Evolutionary conservation across 1,140 invertebrate genomes (phyloP), one percentile per base, ranked within the genome.

Genomic region (Sitobion miscanthi): DNA sequence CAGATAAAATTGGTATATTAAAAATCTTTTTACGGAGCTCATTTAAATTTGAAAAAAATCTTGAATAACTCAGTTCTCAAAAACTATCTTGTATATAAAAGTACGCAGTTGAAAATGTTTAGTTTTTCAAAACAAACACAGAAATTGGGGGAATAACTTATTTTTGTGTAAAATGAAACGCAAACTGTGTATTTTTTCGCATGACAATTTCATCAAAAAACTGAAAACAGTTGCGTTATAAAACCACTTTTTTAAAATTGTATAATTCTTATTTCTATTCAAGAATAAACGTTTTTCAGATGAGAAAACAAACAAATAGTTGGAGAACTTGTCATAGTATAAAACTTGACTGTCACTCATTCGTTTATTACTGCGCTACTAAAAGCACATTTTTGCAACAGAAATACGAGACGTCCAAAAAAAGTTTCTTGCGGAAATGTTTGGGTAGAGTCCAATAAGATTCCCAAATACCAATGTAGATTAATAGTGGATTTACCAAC

Each of bases 391-490:
- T 91, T 47, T 91, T 23, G 8, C 9, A 35, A 38, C 14, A 77
- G 77, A 77, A n/a, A n/a, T 20, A 42, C 23, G 21, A 90, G 57
- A 90, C 21, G 30, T 69, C 62, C 57, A 17, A 77, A 35, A 35
- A 45, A 91, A 91, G 23, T 47, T 77, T 77, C 14, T n/a, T 90
- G 6, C 5, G 17, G 57, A 89, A n/a, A 30, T n/a, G 30, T 90
- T 91, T 91, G 90, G 90, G 2, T 9, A 35, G 4, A 52, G 25
- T 91, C 62, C 90, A 91, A 91, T 35, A 47, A 77, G 21, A 91
- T 52, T 23, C 3, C 7, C 45, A 77, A 47, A 77, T 45, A 77
- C 57, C 42, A 77, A 42, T 57, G 25, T 91, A 38, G 49, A 57
- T 25, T 38, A 89, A 89, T 89, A 42, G 49, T 25, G 9, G 9